A percentile compares a stretch with the other conserved stretches of the same genome.
Evolutionary conservation across 2,113 vertebrate species (phyloP).

Genomic region (Anthoscopus minutus): DNA sequence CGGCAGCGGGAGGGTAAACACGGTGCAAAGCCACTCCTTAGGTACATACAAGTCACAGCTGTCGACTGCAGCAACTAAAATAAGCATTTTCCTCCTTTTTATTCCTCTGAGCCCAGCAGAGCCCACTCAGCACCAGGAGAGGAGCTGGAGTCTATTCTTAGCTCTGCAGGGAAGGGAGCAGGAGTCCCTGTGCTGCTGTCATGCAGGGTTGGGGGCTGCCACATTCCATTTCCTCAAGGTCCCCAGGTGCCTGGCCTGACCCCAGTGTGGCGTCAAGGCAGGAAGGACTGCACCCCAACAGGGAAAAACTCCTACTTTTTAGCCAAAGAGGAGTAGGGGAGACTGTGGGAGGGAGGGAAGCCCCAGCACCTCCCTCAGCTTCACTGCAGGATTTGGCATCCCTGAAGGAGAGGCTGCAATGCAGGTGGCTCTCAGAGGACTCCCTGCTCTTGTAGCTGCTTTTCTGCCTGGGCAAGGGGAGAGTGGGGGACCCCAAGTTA

Average conservation of each 20-base stretch:
- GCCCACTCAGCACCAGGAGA: constrained; percentile 46
- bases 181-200: neutral
- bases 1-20: neutral
- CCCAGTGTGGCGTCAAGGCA: rapidly evolving
- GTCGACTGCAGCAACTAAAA: constrained; percentile 54
- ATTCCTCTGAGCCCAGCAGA: constrained; percentile 52
- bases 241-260: neutral
- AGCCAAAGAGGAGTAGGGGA: neutral
- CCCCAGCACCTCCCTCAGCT: neutral
- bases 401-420: neutral
- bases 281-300: rapidly evolving
- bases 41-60: constrained; percentile 47
- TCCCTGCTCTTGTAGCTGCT: neutral
- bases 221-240: neutral
- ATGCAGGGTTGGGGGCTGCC: neutral
- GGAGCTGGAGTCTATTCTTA: constrained; percentile 58
- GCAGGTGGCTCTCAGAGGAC: neutral
- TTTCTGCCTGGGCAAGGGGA: neutral
- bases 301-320: neutral
- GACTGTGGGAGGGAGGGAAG: neutral
- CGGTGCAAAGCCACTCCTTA: neutral
- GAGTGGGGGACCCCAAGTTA: neutral
- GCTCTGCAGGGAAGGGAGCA: constrained; percentile 28
- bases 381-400: neutral
- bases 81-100: constrained; percentile 55